Evolutionary conservation across 2,888 invertebrate species (phyloP).

Genomic region (Deroplatys truncata): DNA sequence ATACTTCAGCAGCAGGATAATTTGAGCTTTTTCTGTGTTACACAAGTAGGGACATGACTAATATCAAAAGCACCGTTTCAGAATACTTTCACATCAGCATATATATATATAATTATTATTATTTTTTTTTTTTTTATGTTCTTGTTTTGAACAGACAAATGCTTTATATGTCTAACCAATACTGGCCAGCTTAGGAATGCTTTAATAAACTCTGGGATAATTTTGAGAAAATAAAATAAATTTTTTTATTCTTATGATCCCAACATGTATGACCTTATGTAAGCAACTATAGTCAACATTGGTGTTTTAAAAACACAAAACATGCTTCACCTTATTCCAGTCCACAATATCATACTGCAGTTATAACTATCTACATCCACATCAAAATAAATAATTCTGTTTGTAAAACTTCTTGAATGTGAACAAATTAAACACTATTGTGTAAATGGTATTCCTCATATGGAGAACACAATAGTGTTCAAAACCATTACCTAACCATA

Average conservation of each 20-base stretch:
- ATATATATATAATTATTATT: not conserved
- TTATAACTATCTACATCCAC: not conserved
- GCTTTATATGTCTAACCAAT: not conserved
- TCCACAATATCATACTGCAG: not conserved
- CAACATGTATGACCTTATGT: not conserved
- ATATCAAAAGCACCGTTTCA: not conserved
- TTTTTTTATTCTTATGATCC: not conserved
- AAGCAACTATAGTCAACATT: not conserved
- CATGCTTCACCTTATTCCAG: not conserved
- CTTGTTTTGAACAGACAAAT: not conserved
- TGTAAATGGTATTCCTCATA: not conserved
- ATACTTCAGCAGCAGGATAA: not conserved
- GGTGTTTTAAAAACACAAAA: not conserved
- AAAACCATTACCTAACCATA: not conserved
- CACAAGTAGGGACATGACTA: not conserved
- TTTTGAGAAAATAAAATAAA: not conserved
- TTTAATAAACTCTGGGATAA: not conserved
- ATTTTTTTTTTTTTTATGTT: not conserved
- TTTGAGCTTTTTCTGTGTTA: not conserved
- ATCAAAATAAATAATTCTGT: not conserved
- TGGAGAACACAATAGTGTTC: not conserved
- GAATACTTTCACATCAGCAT: not conserved
- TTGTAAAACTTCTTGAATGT: not conserved
- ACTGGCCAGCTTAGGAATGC: not conserved
- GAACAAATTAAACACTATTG: not conserved